phyloP scores from a whole-genome alignment of 2,113 vertebrate species.

The Lepidothrix coronata region DNA sequence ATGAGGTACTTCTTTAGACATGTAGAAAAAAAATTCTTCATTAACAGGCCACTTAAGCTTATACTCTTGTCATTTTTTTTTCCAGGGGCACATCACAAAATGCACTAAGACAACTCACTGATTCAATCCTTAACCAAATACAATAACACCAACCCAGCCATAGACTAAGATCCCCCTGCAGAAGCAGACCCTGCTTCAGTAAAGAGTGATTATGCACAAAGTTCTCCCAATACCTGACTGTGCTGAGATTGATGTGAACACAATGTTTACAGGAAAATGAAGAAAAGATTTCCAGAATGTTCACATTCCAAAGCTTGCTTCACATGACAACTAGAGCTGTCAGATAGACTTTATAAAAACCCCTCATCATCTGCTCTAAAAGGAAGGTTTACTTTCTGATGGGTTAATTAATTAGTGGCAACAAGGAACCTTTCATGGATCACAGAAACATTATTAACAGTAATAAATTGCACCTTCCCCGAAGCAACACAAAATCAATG shows the following conservation, averaged over 20 bases:
- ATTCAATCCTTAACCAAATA: not conserved
- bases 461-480: constrained; percentile 1
- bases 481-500: constrained; percentile 31
- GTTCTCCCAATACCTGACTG: not conserved
- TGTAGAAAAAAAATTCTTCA: not conserved
- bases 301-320: not conserved
- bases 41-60: not conserved
- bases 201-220: not conserved
- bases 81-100: not conserved
- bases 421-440: not conserved
- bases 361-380: not conserved
- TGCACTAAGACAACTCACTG: not conserved
- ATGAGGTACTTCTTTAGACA: not conserved
- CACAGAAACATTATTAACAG: not conserved
- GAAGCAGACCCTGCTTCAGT: not conserved
- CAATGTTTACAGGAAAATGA: not conserved
- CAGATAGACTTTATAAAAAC: not conserved
- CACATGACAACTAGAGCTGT: not conserved
- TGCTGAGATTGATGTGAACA: not conserved
- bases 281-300: not conserved
- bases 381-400: not conserved
- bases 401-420: constrained; percentile 18
- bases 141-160: not conserved
- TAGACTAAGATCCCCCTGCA: not conserved
- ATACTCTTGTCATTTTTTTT: not conserved